phyloP scores from a whole-genome alignment of 1,140 invertebrate genomes.

The Saxidomus purpurata region DNA sequence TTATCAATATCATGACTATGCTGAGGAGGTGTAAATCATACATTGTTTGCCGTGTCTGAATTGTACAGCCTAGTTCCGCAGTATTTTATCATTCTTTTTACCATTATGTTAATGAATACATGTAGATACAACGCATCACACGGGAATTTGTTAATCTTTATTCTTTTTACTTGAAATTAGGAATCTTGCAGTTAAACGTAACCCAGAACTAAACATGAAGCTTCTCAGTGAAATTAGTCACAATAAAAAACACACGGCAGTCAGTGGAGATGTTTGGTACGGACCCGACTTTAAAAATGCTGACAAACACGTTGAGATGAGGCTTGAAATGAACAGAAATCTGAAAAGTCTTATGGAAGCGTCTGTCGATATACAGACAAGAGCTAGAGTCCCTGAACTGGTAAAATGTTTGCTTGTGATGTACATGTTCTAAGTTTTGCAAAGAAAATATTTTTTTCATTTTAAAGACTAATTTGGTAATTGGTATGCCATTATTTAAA shows the following conservation, averaged over 20 bases:
- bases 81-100: too few species aligned
- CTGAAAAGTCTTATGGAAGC: background rate
- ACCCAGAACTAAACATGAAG: conserved; percentile 57
- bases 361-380: conserved; percentile 13
- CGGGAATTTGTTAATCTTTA: too few species aligned
- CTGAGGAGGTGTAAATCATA: too few species aligned
- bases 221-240: conserved; percentile 51
- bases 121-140: too few species aligned
- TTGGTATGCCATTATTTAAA: too few species aligned
- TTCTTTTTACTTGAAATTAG: background rate
- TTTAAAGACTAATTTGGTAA: too few species aligned
- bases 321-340: conserved; percentile 49
- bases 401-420: conserved; percentile 15
- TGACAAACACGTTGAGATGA: conserved; percentile 38
- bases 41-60: too few species aligned
- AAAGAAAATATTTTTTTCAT: too few species aligned
- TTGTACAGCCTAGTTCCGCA: too few species aligned
- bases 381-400: conserved; percentile 27
- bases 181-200: conserved; percentile 49
- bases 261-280: conserved; percentile 51
- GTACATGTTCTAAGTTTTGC: too few species aligned
- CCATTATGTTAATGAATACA: too few species aligned
- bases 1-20: too few species aligned
- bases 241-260: conserved; percentile 60
- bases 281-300: conserved; percentile 69